Conservation (phyloP, 2,797 vertebrate genomes). For the Staurois parvus region DNA sequence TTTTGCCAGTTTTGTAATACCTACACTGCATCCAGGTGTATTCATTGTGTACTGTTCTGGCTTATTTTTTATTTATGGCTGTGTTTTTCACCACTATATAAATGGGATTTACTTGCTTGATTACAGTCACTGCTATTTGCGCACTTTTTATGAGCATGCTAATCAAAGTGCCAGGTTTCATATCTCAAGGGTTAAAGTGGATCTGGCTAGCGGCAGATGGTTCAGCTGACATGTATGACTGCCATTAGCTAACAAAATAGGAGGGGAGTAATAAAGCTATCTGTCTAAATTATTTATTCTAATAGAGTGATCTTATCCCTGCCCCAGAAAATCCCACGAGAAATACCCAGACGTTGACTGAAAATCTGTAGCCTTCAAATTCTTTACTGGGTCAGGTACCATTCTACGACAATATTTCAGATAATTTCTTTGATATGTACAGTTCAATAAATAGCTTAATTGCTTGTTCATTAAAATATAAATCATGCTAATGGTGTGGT, state of each 20-base stretch:
- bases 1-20: background rate
- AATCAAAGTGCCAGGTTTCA: slow-evolving; percentile 2
- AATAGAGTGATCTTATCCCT: slow-evolving; percentile 45
- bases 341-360: slow-evolving; percentile 29
- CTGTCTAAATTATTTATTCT: slow-evolving; percentile 58
- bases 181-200: slow-evolving; percentile 22
- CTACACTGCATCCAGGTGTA: background rate
- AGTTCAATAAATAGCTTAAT: background rate
- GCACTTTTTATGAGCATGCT: background rate
- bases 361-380: slow-evolving; percentile 13
- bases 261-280: slow-evolving; percentile 38
- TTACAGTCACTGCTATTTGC: background rate
- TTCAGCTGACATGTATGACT: slow-evolving; percentile 38
- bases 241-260: slow-evolving; percentile 52
- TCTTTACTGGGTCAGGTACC: background rate
- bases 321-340: slow-evolving; percentile 36
- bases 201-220: slow-evolving; percentile 45
- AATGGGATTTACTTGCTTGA: background rate
- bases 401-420: slow-evolving; percentile 6
- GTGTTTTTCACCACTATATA: background rate
- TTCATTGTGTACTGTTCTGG: background rate
- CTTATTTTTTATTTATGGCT: background rate
- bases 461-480: background rate
- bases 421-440: background rate
- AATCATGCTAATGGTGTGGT: background rate